Base-by-base conservation (phyloP, 2,113 vertebrate genomes). In the Amazona guildingii region DNA sequence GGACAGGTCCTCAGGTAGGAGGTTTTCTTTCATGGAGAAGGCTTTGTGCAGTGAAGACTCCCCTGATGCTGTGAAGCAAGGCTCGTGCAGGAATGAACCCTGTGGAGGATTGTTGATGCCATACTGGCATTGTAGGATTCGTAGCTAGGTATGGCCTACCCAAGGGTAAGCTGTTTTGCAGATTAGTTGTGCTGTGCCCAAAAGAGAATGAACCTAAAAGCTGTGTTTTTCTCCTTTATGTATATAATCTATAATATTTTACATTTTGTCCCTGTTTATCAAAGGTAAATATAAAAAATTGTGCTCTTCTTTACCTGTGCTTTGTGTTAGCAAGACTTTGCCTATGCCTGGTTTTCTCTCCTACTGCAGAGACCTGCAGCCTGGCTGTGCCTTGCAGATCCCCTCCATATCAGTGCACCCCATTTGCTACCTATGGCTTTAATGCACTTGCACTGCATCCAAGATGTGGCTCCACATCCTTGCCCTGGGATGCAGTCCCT, bases 1-100 rank as follows among this genome's bases (percentile, higher is more conserved):
- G 77, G 99, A 99, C 96, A 98, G 99, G 57, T 99, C 99, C 88
- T 99, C 99, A 98, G 99, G 99, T 99, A 98, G 92, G 79, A 73
- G 28, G 28, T 55, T 62, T 88, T 55, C 18, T 63, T 51, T 51
- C 79, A 62, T 43, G 21, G 7, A n/a, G 52, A 55, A 39, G 33
- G 13, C 54, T 85, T 54, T 74, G 48, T 64, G 51, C 49, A 25
- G 3, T 35, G 52, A 64, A 74, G 83, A 7, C 20, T 83, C 29
- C 37, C 9, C 31, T 14, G 64, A 23, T 7, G 17, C 57, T 55
- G 55, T 83, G 78, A 44, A 72, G 63, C 7, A 7, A 70, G 63
- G 43, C 57, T 83, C 0, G 1, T 39, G 52, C 19, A 39, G 39
- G 66, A 59, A 64, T 13, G 44, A 74, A 8, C 5, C 2, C 29